phyloP scores from a whole-genome alignment of 2,113 vertebrate species.

The Toxostoma redivivum region DNA sequence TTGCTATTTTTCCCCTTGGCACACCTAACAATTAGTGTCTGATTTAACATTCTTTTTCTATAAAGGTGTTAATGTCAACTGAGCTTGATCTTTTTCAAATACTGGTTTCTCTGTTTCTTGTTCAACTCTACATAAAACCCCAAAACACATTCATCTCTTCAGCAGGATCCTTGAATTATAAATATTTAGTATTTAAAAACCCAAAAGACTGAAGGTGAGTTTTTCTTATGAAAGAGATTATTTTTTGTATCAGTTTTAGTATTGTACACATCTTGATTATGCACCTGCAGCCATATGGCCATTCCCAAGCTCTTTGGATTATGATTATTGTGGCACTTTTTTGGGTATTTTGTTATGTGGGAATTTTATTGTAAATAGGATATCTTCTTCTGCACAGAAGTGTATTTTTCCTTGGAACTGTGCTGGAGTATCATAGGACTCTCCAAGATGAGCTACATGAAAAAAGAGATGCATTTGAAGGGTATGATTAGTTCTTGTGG shows the following conservation, averaged over 20 bases:
- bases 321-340: neutral
- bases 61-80: neutral
- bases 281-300: neutral
- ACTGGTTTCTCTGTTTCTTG: neutral
- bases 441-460: neutral
- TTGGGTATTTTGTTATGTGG: neutral
- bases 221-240: rapidly evolving
- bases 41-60: neutral
- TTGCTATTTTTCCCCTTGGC: neutral
- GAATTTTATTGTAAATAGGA: neutral
- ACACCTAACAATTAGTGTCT: neutral
- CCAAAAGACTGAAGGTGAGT: neutral
- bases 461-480: neutral
- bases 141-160: neutral
- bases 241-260: neutral
- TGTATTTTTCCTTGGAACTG: neutral
- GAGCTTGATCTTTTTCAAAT: neutral
- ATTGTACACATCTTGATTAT: neutral
- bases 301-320: neutral
- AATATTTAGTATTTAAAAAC: neutral
- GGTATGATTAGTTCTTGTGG: neutral
- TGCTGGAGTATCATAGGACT: neutral
- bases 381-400: neutral
- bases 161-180: neutral
- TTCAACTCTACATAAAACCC: neutral